These are phyloP conservation scores for Clitarchus hookeri DNA, from an alignment of 2,888 invertebrate species.

Conservation along the genomic window DNA sequence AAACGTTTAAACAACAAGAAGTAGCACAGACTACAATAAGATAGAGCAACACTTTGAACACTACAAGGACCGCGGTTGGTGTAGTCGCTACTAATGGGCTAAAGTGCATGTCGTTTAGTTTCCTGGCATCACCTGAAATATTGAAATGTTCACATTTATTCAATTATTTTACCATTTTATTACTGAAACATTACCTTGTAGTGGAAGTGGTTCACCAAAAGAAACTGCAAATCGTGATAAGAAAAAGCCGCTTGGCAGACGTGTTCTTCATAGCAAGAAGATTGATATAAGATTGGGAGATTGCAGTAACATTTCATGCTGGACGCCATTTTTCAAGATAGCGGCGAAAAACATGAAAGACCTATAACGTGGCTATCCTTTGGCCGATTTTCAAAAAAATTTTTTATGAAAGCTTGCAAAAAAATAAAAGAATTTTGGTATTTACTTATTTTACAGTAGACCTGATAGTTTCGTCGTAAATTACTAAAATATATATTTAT, in stretches of 20 bases:
- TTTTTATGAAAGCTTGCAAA: neutral
- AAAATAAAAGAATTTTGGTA: neutral
- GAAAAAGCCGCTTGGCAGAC: neutral
- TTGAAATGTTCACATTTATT: too few relatives aligned
- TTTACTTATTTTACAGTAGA: neutral
- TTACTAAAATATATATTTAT: neutral
- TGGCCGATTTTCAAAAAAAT: neutral
- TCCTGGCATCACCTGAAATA: too few relatives aligned
- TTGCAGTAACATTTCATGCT: neutral
- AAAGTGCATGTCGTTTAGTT: too few relatives aligned
- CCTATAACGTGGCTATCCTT: neutral
- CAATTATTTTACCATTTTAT: too few relatives aligned
- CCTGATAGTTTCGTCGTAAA: neutral
- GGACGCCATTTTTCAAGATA: neutral
- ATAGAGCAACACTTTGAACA: too few relatives aligned
- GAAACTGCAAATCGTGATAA: conserved; percentile 20
- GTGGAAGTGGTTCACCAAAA: neutral
- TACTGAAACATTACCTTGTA: too few relatives aligned
- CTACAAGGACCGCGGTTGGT: too few relatives aligned
- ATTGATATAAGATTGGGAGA: neutral
- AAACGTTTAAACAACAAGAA: too few relatives aligned
- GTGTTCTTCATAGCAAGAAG: neutral
- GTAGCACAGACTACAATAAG: too few relatives aligned
- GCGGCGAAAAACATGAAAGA: neutral
- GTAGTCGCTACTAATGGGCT: too few relatives aligned